Evolutionary conservation across 1,140 invertebrate genomes (phyloP).

Genomic region (Papilio polyxenes): DNA sequence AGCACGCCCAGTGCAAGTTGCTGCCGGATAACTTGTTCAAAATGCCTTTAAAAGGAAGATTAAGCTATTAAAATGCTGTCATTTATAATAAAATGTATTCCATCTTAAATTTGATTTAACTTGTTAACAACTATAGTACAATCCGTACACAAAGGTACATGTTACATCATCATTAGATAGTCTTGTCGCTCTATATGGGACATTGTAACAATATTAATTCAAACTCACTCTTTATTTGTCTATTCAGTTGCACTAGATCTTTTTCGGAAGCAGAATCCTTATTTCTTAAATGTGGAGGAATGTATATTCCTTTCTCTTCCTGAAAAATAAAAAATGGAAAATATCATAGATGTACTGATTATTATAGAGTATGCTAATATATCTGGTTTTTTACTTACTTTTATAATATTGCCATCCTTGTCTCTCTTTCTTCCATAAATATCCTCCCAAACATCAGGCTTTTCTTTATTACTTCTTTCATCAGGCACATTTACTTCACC

Average conservation of each 20-base stretch:
- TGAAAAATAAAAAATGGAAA: conserved; percentile 49
- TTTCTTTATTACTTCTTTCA: conserved; percentile 53
- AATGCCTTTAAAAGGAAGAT: conserved; percentile 80
- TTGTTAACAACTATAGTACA: too few species aligned
- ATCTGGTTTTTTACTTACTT: conserved; percentile 55
- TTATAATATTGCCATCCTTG: conserved; percentile 88
- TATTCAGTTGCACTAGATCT: conserved; percentile 84
- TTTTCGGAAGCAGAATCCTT: conserved; percentile 80
- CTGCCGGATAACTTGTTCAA: conserved; percentile 93
- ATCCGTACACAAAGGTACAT: too few species aligned
- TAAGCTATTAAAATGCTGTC: too few species aligned
- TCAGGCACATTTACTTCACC: conserved; percentile 49
- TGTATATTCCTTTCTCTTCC: conserved; percentile 84
- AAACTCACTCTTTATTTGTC: conserved; percentile 88
- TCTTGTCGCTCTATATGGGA: too few species aligned
- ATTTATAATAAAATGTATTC: too few species aligned
- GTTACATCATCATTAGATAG: too few species aligned
- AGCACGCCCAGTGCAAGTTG: conserved; percentile 92
- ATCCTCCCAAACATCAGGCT: conserved; percentile 88
- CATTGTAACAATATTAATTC: neutral
- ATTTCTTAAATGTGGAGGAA: conserved; percentile 90
- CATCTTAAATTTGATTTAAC: too few species aligned
- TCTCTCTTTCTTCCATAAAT: conserved; percentile 95
- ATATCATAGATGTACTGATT: neutral
- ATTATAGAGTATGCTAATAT: too few species aligned